Conservation (phyloP, 2,113 vertebrate species). For the Rafetus swinhoei region DNA sequence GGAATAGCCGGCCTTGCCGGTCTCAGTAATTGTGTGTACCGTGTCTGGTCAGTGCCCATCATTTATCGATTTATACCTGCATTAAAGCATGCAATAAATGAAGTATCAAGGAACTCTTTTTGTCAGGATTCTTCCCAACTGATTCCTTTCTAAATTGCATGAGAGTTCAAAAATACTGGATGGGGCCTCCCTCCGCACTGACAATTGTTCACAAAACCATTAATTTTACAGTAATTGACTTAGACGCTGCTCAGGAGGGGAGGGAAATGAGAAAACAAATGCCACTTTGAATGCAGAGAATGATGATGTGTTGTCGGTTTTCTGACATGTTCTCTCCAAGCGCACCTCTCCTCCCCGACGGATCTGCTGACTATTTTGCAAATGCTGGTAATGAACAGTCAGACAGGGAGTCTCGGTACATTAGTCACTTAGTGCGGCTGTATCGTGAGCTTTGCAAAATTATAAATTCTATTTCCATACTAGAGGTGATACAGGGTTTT, state of each 20-base stretch:
- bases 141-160: conserved; percentile 31
- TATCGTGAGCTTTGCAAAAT: not conserved
- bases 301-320: conserved; percentile 3
- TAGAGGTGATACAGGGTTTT: not conserved
- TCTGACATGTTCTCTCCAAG: not conserved
- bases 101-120: not conserved
- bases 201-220: conserved; percentile 43
- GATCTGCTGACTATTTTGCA: not conserved
- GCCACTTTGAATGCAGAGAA: not conserved
- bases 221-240: conserved; percentile 62
- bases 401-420: not conserved
- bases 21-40: not conserved
- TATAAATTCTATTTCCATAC: fast-evolving
- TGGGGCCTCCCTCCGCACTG: not conserved
- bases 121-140: not conserved
- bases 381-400: fast-evolving
- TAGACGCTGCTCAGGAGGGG: conserved; percentile 21
- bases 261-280: conserved; percentile 14
- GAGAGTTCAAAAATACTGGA: not conserved
- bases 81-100: conserved; percentile 2
- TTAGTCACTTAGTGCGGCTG: fast-evolving
- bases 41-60: not conserved
- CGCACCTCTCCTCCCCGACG: fast-evolving
- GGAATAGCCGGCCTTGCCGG: not conserved
- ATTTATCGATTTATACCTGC: not conserved